A percentile compares a stretch with the other conserved stretches of the same genome.
Evolutionary conservation across 1,140 invertebrate genomes (phyloP).

Genomic region (Macrostomum lignano): DNA sequence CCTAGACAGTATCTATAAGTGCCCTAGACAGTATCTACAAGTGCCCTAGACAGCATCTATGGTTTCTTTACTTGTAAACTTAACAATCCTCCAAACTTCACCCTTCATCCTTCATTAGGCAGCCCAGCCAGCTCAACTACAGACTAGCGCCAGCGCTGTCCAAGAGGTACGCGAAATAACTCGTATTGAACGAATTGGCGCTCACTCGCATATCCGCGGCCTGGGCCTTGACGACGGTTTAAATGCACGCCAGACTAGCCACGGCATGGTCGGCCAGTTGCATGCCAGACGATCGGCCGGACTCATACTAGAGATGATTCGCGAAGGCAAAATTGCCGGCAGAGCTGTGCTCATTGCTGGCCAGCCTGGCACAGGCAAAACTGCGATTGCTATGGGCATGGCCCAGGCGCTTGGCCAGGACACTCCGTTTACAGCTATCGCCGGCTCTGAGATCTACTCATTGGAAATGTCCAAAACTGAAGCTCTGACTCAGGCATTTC

Average conservation of each 20-base stretch:
- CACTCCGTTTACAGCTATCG: constrained; percentile 89
- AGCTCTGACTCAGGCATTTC: constrained; percentile 74
- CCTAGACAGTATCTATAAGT: no score
- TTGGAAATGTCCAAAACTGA: constrained; percentile 97
- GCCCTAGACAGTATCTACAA: no score
- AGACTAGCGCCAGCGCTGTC: no score
- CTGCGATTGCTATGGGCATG: constrained; percentile 79
- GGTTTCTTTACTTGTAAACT: no score
- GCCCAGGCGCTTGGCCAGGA: constrained; percentile 70
- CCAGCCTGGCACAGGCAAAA: constrained; percentile 86
- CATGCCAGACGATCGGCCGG: constrained; percentile 67
- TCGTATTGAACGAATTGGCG: constrained; percentile 72
- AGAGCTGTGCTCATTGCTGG: constrained; percentile 75
- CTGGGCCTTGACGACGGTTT: constrained; percentile 72
- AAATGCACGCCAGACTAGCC: constrained; percentile 57
- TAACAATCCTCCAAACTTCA: no score
- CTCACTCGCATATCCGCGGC: constrained; percentile 90
- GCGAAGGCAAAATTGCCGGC: constrained; percentile 83
- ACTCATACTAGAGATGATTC: constrained; percentile 75
- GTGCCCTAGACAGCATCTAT: no score
- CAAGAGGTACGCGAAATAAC: constrained; percentile 72
- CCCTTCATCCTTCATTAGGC: no score
- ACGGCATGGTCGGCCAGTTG: constrained; percentile 92
- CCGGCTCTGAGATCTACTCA: constrained; percentile 89
- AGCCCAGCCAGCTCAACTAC: no score